Evolutionary conservation across 2,797 vertebrate species (phyloP).

Genomic region (Myripristis murdjan): DNA sequence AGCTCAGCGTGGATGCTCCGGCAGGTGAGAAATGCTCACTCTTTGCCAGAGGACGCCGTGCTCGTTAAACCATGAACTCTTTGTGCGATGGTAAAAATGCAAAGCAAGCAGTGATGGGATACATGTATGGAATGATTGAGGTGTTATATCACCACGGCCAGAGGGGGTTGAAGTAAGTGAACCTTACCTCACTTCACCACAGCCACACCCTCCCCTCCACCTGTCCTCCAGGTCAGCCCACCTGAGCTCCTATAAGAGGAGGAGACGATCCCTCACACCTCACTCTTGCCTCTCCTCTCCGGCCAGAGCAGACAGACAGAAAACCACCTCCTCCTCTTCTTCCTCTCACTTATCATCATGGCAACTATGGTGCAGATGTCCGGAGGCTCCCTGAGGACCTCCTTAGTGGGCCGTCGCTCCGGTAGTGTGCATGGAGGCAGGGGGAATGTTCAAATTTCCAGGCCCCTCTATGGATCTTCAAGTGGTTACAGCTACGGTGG

Average conservation of each 20-base stretch:
- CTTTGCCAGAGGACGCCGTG: slow-evolving; percentile 13
- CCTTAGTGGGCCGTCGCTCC: slow-evolving; percentile 42
- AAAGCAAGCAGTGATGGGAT: background rate
- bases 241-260: slow-evolving; percentile 48
- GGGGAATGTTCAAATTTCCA: slow-evolving; percentile 52
- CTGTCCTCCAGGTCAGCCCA: slow-evolving; percentile 12
- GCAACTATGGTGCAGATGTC: background rate
- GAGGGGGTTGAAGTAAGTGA: background rate
- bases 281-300: slow-evolving; percentile 56
- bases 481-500: background rate
- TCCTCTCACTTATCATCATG: slow-evolving; percentile 7
- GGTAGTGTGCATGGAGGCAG: slow-evolving; percentile 78
- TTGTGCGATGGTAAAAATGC: slow-evolving; percentile 21
- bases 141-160: background rate
- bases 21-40: background rate
- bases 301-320: slow-evolving; percentile 49
- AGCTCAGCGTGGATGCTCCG: background rate
- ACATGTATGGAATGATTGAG: background rate
- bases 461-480: too few species aligned
- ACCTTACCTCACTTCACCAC: too few species aligned
- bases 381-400: background rate
- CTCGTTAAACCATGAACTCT: background rate
- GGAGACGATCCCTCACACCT: background rate
- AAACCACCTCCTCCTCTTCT: slow-evolving; percentile 25
- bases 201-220: slow-evolving; percentile 19